Evolutionary conservation across 1,140 invertebrate genomes (phyloP), one percentile per base, ranked within the genome.

Genomic region (Procambarus clarkii): DNA sequence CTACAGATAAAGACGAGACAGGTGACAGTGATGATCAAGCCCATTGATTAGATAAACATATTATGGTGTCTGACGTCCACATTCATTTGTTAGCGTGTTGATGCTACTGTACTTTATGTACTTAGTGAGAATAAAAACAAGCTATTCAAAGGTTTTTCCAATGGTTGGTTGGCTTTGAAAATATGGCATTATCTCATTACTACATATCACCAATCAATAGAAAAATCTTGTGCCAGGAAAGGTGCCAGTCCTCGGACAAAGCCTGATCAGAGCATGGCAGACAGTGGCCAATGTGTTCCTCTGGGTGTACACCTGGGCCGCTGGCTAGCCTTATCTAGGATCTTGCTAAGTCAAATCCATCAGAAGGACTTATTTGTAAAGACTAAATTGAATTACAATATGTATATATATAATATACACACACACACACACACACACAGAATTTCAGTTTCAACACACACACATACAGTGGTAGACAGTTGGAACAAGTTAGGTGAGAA

Each of bases 21-120:
- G 98, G 97, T 95, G 97, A 98, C 96, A 98, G 97, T 95, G 97
- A 98, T 95, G 97, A 97, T 94, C 97, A 98, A 96, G 97, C 97
- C 95, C 97, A 97, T 95, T 97, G 96, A 96, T 21, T 79, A 18
- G 79, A n/a, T 44, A 60, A 24, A 50, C 60, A 60, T 24, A 46
- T 48, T 9, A 74, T 87, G 18, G 45, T 9, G 2, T 58, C n/a
- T 60, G 78, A 13, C 24, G n/a, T 77, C 48, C 5, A 74, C 45
- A 50, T 69, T 54, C 50, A 83, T 58, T 54, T 11, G 46, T 71
- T 46, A 81, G 69, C 45, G 45, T 46, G 50, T 45, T 50, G 8
- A 69, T 44, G 50, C 18, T 50, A 54, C 50, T 44, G 45, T 18
- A 76, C 50, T 48, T 71, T 3, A 76, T 50, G 50, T 86, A 18